These are phyloP conservation scores for Tromatobia lineatoria DNA, from an alignment of 2,888 invertebrate genomes.

Conservation along the genomic window DNA sequence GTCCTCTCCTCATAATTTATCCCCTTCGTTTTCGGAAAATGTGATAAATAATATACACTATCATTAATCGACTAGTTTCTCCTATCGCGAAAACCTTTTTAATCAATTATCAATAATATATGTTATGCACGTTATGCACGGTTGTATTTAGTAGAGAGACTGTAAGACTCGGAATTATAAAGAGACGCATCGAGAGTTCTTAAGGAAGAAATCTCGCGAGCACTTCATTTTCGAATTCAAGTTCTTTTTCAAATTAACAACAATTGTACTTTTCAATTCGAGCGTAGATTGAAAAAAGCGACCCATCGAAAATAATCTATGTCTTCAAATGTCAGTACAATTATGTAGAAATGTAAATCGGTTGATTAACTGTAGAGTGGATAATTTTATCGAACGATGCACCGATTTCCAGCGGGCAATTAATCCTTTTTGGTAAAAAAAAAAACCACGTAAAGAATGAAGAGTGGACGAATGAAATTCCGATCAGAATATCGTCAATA, in stretches of 20 bases:
- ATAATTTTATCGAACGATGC: background rate
- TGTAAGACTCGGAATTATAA: slow-evolving; percentile 44
- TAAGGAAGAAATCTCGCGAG: background rate
- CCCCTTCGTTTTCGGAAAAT: slow-evolving; percentile 12
- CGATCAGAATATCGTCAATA: too few species aligned
- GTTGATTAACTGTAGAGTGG: background rate
- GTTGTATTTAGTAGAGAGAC: slow-evolving; percentile 33
- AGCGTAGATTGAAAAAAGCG: background rate
- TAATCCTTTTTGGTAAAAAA: too few species aligned
- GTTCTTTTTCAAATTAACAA: background rate
- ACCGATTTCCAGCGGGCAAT: too few species aligned
- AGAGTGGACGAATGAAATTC: too few species aligned
- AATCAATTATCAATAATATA: slow-evolving; percentile 46
- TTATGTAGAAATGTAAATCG: background rate
- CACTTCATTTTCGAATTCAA: background rate
- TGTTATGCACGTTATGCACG: slow-evolving; percentile 12
- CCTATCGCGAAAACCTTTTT: slow-evolving; percentile 17
- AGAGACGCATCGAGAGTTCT: slow-evolving; percentile 21
- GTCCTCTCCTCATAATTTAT: background rate
- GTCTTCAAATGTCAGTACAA: background rate
- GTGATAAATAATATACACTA: slow-evolving; percentile 60
- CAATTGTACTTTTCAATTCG: background rate
- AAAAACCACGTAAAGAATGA: too few species aligned
- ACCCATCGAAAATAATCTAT: background rate
- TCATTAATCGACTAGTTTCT: slow-evolving; percentile 59